Base-by-base conservation (phyloP, 2,113 vertebrate genomes). In the Zosterops borbonicus region DNA sequence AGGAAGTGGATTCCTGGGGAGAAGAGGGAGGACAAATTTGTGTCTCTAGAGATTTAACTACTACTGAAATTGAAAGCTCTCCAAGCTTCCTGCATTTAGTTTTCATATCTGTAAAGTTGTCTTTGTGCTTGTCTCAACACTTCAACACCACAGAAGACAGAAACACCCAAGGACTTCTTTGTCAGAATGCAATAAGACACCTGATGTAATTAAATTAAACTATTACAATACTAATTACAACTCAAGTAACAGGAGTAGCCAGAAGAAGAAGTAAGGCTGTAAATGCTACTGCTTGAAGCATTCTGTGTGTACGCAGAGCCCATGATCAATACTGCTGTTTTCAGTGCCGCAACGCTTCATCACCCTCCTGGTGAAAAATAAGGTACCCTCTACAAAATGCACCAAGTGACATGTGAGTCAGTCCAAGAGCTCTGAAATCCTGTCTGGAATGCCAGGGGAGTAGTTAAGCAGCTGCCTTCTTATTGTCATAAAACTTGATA, bases 401-500 rank as follows among this genome's bases (percentile, higher is more conserved):
- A 22, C 78, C 78, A 93, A 96, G 55, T 87, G 93, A 79, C 33
- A 47, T 14, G 29, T 92, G 69, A 95, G 68, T 83, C 90, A 92
- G 83, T 90, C 91, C 84, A 87, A 87, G 73, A 7, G 9, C n/a
- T 31, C 81, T 90, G 89, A 92, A 95, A 89, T 91, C 67, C 89
- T 76, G 11, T 70, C 84, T 92, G 78, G 80, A 92, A 92, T 29
- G 33, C 84, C 83, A 96, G 70, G 91, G 79, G 89, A 89, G 63
- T 87, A 73, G 59, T 83, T 89, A 67, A 89, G 90, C 92, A 94
- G 64, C 94, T 93, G 86, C 79, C 80, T 97, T 89, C 65, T 91
- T 96, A 91, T 46, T 89, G 85, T 63, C 87, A 78, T 90, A 92
- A 96, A 96, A 90, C 80, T 95, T 75, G 93, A 95, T 92, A 87